Base-by-base conservation (phyloP, 2,113 vertebrate species). In the Cebidichthys violaceus region DNA sequence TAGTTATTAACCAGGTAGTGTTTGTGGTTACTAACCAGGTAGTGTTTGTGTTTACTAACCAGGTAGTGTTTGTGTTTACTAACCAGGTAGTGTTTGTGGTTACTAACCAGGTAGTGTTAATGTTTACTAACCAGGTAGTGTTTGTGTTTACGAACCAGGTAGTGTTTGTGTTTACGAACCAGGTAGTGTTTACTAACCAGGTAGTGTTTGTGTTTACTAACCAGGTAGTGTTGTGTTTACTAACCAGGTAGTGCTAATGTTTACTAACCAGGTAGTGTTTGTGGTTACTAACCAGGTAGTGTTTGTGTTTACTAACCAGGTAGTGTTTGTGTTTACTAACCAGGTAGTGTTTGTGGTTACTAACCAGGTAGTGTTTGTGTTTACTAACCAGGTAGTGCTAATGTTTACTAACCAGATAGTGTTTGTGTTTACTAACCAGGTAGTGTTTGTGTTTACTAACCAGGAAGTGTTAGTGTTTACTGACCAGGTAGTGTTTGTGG, bases 71-170 rank as follows among this genome's bases (percentile, higher is more conserved):
- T 2, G n/a, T 14, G 55, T 11, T 27, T 47, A 47, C 45, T 47
- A 47, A 47, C 45, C 45, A 18, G 15, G 15, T 39, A 39, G 37
- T 39, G 45, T 6, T 57, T 2, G n/a, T 29, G 55, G 1, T 3
- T 20, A 54, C 50, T 10, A 10, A 54, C 50, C 20, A 45, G 11
- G 4, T 61, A 33, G 11, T 24, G 39, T 45, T 31, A 1, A 4
- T 77, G 6, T 11, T 54, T 33, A 14, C 11, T 20, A 22, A 47
- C 43, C 45, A 47, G 52, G 2, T 18, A 47, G 20, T 50, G 66
- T 22, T 10, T 18, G 65, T 73, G 18, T 9, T 24, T 8, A 61
- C 96, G 96, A 92, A 98, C 97, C 94, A 99, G 92, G 88, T 97
- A 98, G 75, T 96, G 94, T 74, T 84, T 94, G 20, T 15, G 57